phyloP scores from a whole-genome alignment of 2,888 invertebrate species.

The Seira musarum region DNA sequence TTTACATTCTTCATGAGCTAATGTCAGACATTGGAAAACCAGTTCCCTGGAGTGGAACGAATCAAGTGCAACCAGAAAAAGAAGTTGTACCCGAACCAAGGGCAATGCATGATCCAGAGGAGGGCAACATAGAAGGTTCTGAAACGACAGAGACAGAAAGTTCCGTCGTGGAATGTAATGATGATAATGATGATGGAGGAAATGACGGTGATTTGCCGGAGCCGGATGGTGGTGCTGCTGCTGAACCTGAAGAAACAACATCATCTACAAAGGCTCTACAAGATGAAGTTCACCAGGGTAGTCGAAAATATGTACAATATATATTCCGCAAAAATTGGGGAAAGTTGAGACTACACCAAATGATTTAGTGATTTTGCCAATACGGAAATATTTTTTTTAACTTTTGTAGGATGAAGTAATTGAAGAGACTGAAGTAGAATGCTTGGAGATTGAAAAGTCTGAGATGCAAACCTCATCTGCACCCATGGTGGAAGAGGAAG shows the following conservation, averaged over 20 bases:
- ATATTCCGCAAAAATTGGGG: too few relatives aligned
- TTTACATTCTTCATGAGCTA: slow-evolving; percentile 55
- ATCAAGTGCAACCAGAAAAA: neutral
- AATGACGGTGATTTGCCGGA: neutral
- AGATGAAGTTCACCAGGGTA: slow-evolving; percentile 36
- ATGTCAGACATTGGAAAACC: slow-evolving; percentile 58
- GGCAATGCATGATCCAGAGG: neutral
- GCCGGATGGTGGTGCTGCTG: slow-evolving; percentile 1
- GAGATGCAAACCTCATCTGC: too few relatives aligned
- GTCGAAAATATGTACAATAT: slow-evolving; percentile 4
- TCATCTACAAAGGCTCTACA: slow-evolving; percentile 39
- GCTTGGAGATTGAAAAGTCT: slow-evolving; percentile 1
- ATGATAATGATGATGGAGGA: slow-evolving; percentile 14
- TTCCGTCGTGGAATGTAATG: slow-evolving; percentile 10
- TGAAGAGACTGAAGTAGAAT: neutral
- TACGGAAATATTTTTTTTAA: neutral
- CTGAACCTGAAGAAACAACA: neutral
- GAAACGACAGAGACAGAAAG: neutral
- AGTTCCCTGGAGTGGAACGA: slow-evolving; percentile 22
- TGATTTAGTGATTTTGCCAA: neutral
- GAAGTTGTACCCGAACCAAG: slow-evolving; percentile 37
- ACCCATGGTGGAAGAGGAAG: neutral
- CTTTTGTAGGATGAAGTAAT: slow-evolving; percentile 38
- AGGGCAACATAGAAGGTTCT: neutral
- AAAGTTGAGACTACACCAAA: neutral